phyloP scores from a whole-genome alignment of 2,113 vertebrate species.

The Phalacrocorax pelagicus region DNA sequence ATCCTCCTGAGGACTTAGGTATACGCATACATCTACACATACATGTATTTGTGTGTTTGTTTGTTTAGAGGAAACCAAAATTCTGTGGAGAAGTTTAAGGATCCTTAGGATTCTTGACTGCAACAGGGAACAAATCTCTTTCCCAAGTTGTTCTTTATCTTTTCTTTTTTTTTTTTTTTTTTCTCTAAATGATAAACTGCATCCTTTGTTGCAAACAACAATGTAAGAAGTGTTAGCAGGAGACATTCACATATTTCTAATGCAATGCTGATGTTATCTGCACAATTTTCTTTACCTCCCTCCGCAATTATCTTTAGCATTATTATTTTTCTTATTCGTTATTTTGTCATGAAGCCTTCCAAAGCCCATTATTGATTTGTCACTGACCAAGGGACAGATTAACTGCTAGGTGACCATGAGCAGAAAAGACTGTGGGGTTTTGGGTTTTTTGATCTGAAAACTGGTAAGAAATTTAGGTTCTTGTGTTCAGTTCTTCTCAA shows the following conservation, averaged over 20 bases:
- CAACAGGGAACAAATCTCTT: background rate
- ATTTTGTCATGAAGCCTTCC: background rate
- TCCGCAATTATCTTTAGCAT: background rate
- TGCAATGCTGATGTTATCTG: background rate
- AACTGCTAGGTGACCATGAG: background rate
- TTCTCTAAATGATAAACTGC: background rate
- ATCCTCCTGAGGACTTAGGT: background rate
- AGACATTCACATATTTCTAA: background rate
- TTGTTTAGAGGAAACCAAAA: background rate
- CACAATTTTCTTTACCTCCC: background rate
- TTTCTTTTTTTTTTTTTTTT: background rate
- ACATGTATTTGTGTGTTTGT: background rate
- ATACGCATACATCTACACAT: background rate
- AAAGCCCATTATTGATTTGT: background rate
- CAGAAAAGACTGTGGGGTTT: background rate
- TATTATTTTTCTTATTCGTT: background rate
- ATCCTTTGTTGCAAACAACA: background rate
- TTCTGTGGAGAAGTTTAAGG: background rate
- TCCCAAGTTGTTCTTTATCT: background rate
- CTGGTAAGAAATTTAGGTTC: background rate
- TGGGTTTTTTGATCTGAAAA: background rate
- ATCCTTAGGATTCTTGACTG: background rate
- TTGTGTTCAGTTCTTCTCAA: background rate
- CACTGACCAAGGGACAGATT: background rate
- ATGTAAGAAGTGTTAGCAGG: background rate